Conservation (phyloP, 1,140 invertebrate genomes). For the Bilobella aurantiaca region DNA sequence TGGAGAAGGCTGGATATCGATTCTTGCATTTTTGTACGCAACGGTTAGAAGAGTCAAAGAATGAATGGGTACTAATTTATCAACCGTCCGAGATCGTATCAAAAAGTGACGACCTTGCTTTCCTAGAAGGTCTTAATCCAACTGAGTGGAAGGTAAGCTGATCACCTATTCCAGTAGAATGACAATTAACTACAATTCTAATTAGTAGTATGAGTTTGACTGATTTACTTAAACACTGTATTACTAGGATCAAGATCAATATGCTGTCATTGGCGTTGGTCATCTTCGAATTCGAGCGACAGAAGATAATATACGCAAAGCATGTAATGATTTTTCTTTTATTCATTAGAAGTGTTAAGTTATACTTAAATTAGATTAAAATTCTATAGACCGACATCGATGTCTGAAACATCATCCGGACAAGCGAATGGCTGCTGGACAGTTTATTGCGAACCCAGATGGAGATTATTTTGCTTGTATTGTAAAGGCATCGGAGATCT, state of each 20-base stretch:
- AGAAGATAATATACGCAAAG: conserved; percentile 84
- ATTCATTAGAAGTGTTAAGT: background rate
- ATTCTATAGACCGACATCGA: conserved; percentile 61
- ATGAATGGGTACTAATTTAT: conserved; percentile 6
- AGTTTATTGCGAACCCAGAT: conserved; percentile 62
- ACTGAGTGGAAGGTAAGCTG: conserved; percentile 75
- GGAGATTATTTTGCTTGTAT: conserved; percentile 98
- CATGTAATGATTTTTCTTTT: conserved; percentile 52
- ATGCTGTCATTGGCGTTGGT: conserved; percentile 80
- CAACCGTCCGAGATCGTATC: conserved; percentile 11
- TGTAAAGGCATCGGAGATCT: conserved; percentile 89
- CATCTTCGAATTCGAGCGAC: conserved; percentile 66
- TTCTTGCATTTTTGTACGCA: conserved; percentile 9
- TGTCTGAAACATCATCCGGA: conserved; percentile 96
- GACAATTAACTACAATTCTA: no score
- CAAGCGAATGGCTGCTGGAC: conserved; percentile 79
- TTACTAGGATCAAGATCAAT: conserved; percentile 81
- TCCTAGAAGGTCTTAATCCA: conserved; percentile 81
- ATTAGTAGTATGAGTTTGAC: no score
- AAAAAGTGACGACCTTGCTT: conserved; percentile 66
- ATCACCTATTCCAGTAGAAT: no score
- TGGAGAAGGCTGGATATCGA: background rate
- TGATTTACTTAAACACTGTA: no score
- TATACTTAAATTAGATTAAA: conserved; percentile 1
- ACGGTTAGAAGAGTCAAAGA: background rate